Evolutionary conservation across 1,140 invertebrate species (phyloP).

Genomic region (Berghia stephanieae): DNA sequence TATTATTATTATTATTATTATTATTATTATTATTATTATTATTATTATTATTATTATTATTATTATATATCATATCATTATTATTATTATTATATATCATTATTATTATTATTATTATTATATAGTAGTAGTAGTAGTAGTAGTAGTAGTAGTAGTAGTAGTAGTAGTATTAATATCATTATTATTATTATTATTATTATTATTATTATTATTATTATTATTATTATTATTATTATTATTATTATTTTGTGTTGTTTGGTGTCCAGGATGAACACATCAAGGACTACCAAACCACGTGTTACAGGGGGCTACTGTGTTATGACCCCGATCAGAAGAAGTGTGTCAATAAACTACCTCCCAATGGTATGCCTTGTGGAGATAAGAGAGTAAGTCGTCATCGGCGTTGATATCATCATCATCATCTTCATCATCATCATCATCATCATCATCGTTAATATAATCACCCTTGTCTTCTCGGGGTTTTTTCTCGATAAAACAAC

Average conservation of each 20-base stretch:
- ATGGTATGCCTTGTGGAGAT: constrained; percentile 37
- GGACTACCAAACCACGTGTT: constrained; percentile 32
- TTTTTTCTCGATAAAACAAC: neutral
- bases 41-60: too few relatives aligned
- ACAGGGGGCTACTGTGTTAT: constrained; percentile 28
- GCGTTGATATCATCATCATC: neutral
- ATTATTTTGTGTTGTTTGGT: neutral
- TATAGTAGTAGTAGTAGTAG: too few relatives aligned
- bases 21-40: too few relatives aligned
- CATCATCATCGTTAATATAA: too few relatives aligned
- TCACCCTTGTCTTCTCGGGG: neutral
- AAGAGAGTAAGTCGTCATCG: constrained; percentile 24
- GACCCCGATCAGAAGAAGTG: neutral
- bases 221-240: neutral
- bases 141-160: too few relatives aligned
- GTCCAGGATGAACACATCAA: constrained; percentile 27
- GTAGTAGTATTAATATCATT: too few relatives aligned
- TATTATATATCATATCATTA: too few relatives aligned
- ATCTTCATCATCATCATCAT: neutral
- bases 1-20: too few relatives aligned
- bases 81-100: too few relatives aligned
- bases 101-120: too few relatives aligned
- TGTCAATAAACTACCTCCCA: constrained; percentile 30
- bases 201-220: neutral
- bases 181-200: too few relatives aligned